Conservation (phyloP, 2,888 invertebrate genomes). For the Cabera pusaria region DNA sequence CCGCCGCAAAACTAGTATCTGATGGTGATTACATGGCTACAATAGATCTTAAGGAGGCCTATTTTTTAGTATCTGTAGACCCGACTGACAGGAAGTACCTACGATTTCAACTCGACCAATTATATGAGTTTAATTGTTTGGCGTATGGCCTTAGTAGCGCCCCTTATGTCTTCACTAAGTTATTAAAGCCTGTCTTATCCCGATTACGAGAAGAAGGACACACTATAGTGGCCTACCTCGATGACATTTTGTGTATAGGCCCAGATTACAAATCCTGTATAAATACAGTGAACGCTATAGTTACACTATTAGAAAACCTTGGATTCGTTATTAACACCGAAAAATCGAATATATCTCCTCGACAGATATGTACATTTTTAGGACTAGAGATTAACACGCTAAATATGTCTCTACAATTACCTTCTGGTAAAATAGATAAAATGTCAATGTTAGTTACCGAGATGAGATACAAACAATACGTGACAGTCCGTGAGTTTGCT, state of each 20-base stretch:
- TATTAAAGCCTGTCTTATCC: too few relatives aligned
- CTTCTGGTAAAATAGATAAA: not conserved
- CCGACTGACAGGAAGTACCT: too few relatives aligned
- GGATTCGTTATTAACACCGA: too few relatives aligned
- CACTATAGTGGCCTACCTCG: not conserved
- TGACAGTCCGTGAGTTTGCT: slow-evolving; percentile 3
- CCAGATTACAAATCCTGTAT: not conserved
- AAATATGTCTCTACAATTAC: not conserved
- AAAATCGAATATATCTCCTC: too few relatives aligned
- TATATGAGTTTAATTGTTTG: too few relatives aligned
- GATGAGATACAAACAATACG: too few relatives aligned
- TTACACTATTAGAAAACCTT: too few relatives aligned
- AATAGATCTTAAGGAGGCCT: slow-evolving; percentile 3
- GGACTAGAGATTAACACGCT: not conserved
- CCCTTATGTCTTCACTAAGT: not conserved
- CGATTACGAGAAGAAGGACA: not conserved
- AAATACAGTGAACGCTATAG: not conserved
- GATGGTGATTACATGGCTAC: not conserved
- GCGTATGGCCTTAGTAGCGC: too few relatives aligned
- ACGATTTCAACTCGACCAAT: not conserved
- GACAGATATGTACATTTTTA: not conserved
- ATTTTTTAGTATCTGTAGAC: not conserved
- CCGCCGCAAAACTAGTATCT: not conserved
- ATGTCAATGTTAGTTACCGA: too few relatives aligned
- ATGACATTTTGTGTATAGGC: not conserved